A percentile compares a stretch with the other conserved stretches of the same genome.
These are phyloP conservation scores for Drosophila triauraria DNA, from an alignment of 1,140 invertebrate species.

Conservation along the genomic window DNA sequence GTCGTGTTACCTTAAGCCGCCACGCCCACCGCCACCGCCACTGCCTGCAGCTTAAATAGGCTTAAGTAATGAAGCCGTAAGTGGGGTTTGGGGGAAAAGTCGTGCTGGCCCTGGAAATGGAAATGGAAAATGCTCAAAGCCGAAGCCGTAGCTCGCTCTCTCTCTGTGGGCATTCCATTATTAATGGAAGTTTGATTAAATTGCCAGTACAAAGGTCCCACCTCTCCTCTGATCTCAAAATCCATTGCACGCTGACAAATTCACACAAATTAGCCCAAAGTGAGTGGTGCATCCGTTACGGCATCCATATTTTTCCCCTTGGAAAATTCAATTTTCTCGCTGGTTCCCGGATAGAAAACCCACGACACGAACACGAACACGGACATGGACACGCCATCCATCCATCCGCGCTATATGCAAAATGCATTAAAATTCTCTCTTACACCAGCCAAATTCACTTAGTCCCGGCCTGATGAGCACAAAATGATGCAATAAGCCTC, in stretches of 20 bases:
- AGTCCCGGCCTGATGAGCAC: constrained; percentile 39
- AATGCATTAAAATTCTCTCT: constrained; percentile 50
- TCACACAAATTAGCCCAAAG: constrained; percentile 65
- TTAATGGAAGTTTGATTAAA: constrained; percentile 82
- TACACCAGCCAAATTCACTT: constrained; percentile 46
- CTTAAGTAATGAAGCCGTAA: constrained; percentile 66
- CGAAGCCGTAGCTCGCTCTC: background rate
- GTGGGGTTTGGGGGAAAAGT: background rate
- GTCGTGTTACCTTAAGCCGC: constrained; percentile 57
- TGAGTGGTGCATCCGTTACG: constrained; percentile 36
- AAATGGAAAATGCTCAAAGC: constrained; percentile 30
- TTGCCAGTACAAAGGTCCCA: constrained; percentile 36
- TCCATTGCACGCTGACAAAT: constrained; percentile 58
- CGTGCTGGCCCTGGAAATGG: background rate
- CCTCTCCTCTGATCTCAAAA: background rate
- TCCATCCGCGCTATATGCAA: constrained; percentile 8
- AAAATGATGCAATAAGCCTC: constrained; percentile 44
- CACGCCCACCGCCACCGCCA: background rate
- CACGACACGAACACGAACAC: background rate
- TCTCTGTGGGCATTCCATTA: constrained; percentile 61
- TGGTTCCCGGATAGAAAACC: background rate
- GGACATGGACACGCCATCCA: background rate
- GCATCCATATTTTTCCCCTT: constrained; percentile 13
- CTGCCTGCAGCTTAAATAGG: constrained; percentile 62
- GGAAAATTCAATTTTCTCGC: constrained; percentile 37